These are phyloP conservation scores for Barypeithes pellucidus DNA, from an alignment of 2,888 invertebrate species.

Conservation along the genomic window DNA sequence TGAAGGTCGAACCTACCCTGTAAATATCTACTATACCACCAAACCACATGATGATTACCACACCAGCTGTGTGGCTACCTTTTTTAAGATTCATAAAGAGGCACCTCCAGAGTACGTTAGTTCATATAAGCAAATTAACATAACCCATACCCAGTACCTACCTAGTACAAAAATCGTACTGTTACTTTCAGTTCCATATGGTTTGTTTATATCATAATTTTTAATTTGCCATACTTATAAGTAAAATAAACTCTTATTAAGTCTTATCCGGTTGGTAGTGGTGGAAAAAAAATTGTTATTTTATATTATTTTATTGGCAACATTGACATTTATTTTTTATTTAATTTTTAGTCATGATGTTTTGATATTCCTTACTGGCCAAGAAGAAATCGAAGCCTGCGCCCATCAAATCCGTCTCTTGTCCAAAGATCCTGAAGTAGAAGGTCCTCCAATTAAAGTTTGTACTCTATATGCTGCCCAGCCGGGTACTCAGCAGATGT, in stretches of 20 bases:
- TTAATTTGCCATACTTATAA: too few species aligned
- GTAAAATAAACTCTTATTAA: too few species aligned
- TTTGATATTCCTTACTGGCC: conserved; percentile 94
- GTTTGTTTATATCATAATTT: too few species aligned
- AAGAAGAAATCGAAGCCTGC: conserved; percentile 96
- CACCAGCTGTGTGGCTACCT: conserved; percentile 86
- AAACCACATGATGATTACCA: conserved; percentile 87
- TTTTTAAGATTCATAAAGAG: conserved; percentile 91
- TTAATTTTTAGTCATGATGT: conserved; percentile 84
- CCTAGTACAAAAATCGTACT: too few species aligned
- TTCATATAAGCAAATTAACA: too few species aligned
- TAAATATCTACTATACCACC: conserved; percentile 82
- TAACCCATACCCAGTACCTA: too few species aligned
- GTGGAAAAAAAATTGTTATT: too few species aligned
- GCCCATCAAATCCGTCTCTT: conserved; percentile 82
- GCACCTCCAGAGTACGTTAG: conserved; percentile 83
- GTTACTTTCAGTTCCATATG: too few species aligned
- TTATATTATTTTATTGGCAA: too few species aligned
- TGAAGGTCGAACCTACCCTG: conserved; percentile 90
- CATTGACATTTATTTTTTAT: too few species aligned
- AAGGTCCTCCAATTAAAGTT: conserved; percentile 81
- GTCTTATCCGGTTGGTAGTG: too few species aligned
- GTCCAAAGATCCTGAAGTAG: conserved; percentile 77
- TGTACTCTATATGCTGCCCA: conserved; percentile 94
- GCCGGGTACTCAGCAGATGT: conserved; percentile 88